Conservation (phyloP, 2,888 invertebrate species). For the Chrysopilus asiliformis region DNA sequence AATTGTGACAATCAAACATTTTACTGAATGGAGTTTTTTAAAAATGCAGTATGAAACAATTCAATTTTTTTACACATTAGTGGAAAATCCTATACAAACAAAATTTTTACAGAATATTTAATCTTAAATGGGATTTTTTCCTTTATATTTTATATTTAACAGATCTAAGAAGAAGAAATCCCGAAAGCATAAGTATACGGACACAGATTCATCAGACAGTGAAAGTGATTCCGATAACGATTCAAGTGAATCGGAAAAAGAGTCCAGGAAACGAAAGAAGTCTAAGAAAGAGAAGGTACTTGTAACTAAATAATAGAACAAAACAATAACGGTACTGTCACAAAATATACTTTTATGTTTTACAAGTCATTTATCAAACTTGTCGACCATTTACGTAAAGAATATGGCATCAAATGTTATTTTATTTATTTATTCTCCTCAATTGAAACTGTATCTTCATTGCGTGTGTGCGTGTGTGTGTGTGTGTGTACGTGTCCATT, state of each 20-base stretch:
- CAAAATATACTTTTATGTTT: too few species aligned
- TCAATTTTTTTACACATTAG: background rate
- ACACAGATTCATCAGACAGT: constrained; percentile 35
- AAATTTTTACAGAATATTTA: background rate
- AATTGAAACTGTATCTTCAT: too few species aligned
- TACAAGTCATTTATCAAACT: too few species aligned
- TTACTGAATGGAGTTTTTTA: too few species aligned
- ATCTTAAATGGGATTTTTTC: background rate
- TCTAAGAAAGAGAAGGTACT: constrained; percentile 35
- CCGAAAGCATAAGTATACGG: constrained; percentile 41
- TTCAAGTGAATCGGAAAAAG: constrained; percentile 30
- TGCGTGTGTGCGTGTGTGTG: too few species aligned
- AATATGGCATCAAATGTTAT: too few species aligned
- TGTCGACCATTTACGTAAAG: too few species aligned
- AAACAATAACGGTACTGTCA: too few species aligned
- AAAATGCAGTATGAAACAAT: background rate
- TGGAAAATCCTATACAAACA: background rate
- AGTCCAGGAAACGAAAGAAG: constrained; percentile 30
- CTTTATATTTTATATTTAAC: constrained; percentile 23
- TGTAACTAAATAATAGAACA: too few species aligned
- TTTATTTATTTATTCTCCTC: too few species aligned
- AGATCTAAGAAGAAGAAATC: constrained; percentile 43
- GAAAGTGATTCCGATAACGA: constrained; percentile 30
- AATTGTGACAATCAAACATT: too few species aligned
- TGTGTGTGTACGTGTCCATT: too few species aligned